phyloP scores from a whole-genome alignment of 1,140 invertebrate genomes.

The Magallana ariakensis region DNA sequence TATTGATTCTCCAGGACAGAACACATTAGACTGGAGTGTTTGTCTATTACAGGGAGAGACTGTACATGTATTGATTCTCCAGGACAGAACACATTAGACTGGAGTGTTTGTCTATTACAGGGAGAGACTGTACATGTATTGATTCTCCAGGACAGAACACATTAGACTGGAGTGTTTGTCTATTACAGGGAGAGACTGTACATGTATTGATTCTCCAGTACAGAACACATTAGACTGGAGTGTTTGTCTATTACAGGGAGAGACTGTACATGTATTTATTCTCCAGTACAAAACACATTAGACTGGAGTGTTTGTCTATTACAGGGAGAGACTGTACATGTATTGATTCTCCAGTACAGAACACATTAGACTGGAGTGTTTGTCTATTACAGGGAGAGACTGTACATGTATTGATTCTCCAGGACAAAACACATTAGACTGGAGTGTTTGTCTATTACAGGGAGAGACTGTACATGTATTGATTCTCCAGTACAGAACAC shows the following conservation, averaged over 20 bases:
- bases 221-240: no score
- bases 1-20: no score
- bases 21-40: background rate
- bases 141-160: no score
- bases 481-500: no score
- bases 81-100: no score
- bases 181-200: background rate
- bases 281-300: no score
- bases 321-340: background rate
- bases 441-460: background rate
- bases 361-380: background rate
- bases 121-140: background rate
- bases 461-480: background rate
- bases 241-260: conserved; percentile 22
- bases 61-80: background rate
- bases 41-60: conserved; percentile 8
- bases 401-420: background rate
- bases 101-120: background rate
- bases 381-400: conserved; percentile 8
- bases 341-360: no score
- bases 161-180: background rate
- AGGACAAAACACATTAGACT: no score
- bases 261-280: background rate
- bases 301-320: background rate
- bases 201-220: background rate